Evolutionary conservation across 1,140 invertebrate genomes (phyloP), one percentile per base, ranked within the genome.

Genomic region (Pissodes strobi): DNA sequence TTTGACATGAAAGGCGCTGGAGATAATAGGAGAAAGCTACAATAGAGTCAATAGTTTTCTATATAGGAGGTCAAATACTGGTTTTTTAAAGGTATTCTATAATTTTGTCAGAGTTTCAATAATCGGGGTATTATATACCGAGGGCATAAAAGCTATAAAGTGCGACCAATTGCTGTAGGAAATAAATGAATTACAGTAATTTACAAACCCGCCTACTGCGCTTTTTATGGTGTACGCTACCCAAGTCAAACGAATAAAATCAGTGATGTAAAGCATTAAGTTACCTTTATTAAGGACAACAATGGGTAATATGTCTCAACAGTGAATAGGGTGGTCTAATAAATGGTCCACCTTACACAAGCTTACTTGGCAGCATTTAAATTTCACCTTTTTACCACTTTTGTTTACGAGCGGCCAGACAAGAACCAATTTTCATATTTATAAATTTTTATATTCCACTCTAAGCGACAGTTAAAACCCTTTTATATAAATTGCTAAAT

Each of bases 281-380:
- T 68, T 68, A 58, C 66, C 53, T 64, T 64, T 68, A 68, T 60
- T 59, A 68, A 64, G 38, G 48, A 68, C 66, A 64, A 68, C 66
- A 68, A 68, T 68, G 23, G 66, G 62, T 68, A 65, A 65, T 68
- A 63, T 64, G 66, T 68, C 62, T 65, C 55, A 41, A 39, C 30
- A 46, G 41, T 65, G 62, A 63, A 68, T 63, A 56, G 66, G 66
- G 66, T 64, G 55, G 61, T 43, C 61, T 68, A 48, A 64, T 60
- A 68, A 68, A 68, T 60, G 66, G 62, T 60, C 66, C 48, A 48
- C 41, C 56, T 59, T 48, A 59, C 45, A 37, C 57, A 12, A 17
- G 8, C 21, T 49, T 37, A 49, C 27, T 27, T 39, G 59, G n/a
- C 15, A 19, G 48, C 48, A 41, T 62, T 53, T 62, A 62, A 52